A percentile compares a stretch with the other conserved stretches of the same genome.
Conservation (phyloP, 2,113 vertebrate genomes). For the Prionailurus viverrinus region DNA sequence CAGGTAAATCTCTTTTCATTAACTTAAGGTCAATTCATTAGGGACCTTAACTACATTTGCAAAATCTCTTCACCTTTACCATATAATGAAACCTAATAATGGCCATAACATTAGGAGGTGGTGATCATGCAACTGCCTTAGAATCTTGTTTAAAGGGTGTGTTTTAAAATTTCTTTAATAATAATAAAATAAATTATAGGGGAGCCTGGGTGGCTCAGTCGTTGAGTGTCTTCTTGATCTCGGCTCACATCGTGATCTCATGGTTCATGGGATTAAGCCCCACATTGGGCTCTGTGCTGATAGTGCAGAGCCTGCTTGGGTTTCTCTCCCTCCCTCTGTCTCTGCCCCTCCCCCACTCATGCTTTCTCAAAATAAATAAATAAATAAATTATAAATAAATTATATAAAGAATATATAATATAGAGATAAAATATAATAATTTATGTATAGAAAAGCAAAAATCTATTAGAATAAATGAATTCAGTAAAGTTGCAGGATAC, state of each 20-base stretch:
- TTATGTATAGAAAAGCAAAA: background rate
- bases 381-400: background rate
- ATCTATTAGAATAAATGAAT: background rate
- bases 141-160: background rate
- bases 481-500: background rate
- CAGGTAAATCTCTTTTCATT: background rate
- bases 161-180: background rate
- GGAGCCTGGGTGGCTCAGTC: too few relatives aligned
- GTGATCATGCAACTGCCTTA: background rate
- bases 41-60: background rate
- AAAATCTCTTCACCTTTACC: constrained; percentile 16
- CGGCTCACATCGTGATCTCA: too few relatives aligned
- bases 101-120: background rate
- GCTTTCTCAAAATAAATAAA: too few relatives aligned
- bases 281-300: too few relatives aligned
- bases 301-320: too few relatives aligned
- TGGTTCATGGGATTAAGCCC: too few relatives aligned
- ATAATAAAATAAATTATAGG: background rate
- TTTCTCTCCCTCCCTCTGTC: too few relatives aligned
- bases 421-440: background rate
- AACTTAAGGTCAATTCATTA: background rate
- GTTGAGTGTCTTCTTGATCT: too few relatives aligned
- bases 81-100: background rate
- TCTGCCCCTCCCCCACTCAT: too few relatives aligned
- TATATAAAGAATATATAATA: background rate